Base-by-base conservation (phyloP, 2,113 vertebrate genomes). In the Stigmatopora nigra region DNA sequence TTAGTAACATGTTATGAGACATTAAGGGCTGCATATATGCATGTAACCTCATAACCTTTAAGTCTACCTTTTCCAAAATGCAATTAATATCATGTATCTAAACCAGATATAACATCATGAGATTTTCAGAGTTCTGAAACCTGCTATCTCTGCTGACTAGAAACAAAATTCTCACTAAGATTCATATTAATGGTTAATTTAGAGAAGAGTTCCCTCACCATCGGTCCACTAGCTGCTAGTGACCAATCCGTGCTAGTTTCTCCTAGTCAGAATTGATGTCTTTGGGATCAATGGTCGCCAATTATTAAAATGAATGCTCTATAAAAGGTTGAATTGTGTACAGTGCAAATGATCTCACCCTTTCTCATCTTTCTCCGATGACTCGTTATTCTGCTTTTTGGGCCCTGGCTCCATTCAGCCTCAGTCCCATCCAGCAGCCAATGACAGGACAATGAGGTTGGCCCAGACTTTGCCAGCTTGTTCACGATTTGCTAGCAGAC, bases 351-450 rank as follows among this genome's bases (percentile, higher is more conserved):
- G 41, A 13, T 25, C 87, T 87, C 77, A 90, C 88, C 87, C 78
- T 87, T 85, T 87, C 72, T 90, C 86, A 31, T 89, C 86, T 69
- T 86, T 82, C 78, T 88, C 87, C 10, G 87, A 88, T 22, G 81
- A 86, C 76, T 78, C 84, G 75, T 81, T 84, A 64, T 87, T 85
- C 81, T 82, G 84, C 75, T 84, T 84, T 77, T 77, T 84, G 78
- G 75, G 79, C 84, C 83, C 84, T 83, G 80, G 84, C 68, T 88
- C 85, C 74, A 78, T 79, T 78, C 41, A 55, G 71, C 79, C 78
- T 81, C 69, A 55, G 74, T 74, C 73, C 72, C 70, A 59, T 86
- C 78, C 79, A 73, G 81, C 55, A 46, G 80, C 87, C 84, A 87
- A 79, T 87, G 81, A 81, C 71, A 77, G 77, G 82, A 86, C 78